phyloP scores from a whole-genome alignment of 2,113 vertebrate species.

The Nothoprocta pentlandii region DNA sequence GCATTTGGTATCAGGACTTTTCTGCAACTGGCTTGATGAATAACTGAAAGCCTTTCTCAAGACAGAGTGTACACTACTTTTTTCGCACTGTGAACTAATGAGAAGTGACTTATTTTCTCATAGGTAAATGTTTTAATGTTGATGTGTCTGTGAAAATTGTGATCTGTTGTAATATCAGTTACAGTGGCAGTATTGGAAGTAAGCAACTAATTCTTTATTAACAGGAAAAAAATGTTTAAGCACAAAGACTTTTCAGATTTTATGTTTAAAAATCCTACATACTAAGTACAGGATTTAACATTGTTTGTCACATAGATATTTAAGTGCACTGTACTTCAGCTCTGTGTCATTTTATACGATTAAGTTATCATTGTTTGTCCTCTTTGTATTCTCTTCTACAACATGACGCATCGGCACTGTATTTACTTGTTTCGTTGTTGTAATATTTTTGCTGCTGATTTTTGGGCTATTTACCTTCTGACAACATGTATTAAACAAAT shows the following conservation, averaged over 20 bases:
- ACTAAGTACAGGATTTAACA: conserved; percentile 81
- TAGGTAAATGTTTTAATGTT: conserved; percentile 85
- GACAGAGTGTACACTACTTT: conserved; percentile 79
- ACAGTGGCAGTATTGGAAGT: conserved; percentile 85
- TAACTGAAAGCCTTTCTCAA: conserved; percentile 78
- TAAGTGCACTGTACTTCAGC: conserved; percentile 83
- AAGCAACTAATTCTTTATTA: conserved; percentile 81
- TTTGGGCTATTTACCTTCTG: conserved; percentile 75
- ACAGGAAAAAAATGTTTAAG: conserved; percentile 78
- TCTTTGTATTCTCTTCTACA: conserved; percentile 74
- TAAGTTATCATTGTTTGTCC: conserved; percentile 84
- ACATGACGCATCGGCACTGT: conserved; percentile 76
- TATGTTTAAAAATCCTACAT: conserved; percentile 74
- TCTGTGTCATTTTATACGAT: conserved; percentile 81
- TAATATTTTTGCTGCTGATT: conserved; percentile 82
- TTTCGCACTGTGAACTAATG: conserved; percentile 88
- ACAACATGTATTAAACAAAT: conserved; percentile 59
- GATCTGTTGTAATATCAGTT: conserved; percentile 85
- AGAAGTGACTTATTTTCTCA: conserved; percentile 85
- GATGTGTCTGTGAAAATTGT: conserved; percentile 83
- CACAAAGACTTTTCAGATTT: conserved; percentile 82
- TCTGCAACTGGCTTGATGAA: conserved; percentile 75
- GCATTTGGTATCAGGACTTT: conserved; percentile 79
- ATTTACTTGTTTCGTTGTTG: conserved; percentile 76
- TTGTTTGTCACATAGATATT: conserved; percentile 80